A percentile compares a stretch with the other conserved stretches of the same genome.
phyloP scores from a whole-genome alignment of 2,888 invertebrate genomes.

The Laothoe populi region DNA sequence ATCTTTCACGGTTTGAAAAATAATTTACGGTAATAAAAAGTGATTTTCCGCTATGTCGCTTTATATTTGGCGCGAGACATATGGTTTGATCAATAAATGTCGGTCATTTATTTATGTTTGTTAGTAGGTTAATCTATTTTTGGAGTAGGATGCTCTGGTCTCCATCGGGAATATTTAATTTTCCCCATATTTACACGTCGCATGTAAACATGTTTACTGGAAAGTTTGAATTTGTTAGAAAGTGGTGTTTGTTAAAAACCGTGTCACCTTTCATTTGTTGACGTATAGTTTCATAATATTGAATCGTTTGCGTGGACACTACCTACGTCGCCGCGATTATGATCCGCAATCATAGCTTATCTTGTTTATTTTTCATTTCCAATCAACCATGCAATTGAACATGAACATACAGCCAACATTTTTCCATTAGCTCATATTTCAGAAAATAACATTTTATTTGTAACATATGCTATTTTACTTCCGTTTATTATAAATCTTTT shows the following conservation, averaged over 20 bases:
- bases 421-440: too few relatives aligned
- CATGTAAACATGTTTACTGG: constrained; percentile 41
- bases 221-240: constrained; percentile 46
- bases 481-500: constrained; percentile 23
- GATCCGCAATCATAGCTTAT: constrained; percentile 9
- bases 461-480: neutral
- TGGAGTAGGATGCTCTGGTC: constrained; percentile 55
- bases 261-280: constrained; percentile 63
- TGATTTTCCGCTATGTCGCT: constrained; percentile 38
- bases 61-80: constrained; percentile 38
- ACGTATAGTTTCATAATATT: constrained; percentile 61
- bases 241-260: constrained; percentile 51
- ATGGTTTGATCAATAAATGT: constrained; percentile 42
- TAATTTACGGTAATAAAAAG: neutral
- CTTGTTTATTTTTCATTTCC: constrained; percentile 20
- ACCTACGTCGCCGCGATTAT: constrained; percentile 1
- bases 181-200: constrained; percentile 40
- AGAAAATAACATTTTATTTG: too few relatives aligned
- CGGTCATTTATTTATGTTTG: constrained; percentile 63
- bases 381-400: neutral
- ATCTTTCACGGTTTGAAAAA: constrained; percentile 13
- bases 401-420: neutral
- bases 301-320: constrained; percentile 42
- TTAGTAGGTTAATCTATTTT: constrained; percentile 73
- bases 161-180: constrained; percentile 48